These are phyloP conservation scores for Platyscapa corneri DNA, from an alignment of 1,140 invertebrate genomes.

Conservation along the genomic window DNA sequence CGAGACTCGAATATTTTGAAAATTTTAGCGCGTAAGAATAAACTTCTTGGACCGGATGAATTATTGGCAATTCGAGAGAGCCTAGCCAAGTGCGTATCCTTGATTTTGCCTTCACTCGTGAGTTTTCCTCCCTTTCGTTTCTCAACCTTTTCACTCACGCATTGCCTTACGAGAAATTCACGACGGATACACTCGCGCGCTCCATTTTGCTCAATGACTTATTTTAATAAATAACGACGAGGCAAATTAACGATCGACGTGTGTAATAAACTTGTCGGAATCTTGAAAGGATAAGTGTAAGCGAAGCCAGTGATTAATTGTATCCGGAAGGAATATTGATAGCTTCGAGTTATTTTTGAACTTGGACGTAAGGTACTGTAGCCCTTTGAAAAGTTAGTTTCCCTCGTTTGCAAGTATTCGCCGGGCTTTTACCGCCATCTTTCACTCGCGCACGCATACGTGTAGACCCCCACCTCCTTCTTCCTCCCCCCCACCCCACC, in stretches of 20 bases:
- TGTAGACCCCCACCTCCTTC: neutral
- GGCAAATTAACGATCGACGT: too few relatives aligned
- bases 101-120: neutral
- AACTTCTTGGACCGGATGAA: neutral
- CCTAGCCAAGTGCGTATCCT: neutral
- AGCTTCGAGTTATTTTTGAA: too few relatives aligned
- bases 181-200: neutral
- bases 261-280: too few relatives aligned
- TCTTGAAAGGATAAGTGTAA: too few relatives aligned
- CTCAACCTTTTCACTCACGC: neutral
- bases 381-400: neutral
- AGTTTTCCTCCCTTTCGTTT: neutral
- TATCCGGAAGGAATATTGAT: too few relatives aligned
- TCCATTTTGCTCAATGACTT: neutral
- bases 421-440: neutral
- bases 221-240: too few relatives aligned
- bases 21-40: neutral
- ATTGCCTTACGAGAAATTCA: constrained; percentile 22
- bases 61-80: neutral
- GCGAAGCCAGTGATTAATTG: too few relatives aligned
- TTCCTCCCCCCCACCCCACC: too few relatives aligned
- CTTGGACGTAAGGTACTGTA: too few relatives aligned
- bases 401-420: neutral
- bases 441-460: neutral
- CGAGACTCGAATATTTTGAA: neutral